phyloP scores from a whole-genome alignment of 2,888 invertebrate genomes.

The Pinctada fucata region DNA sequence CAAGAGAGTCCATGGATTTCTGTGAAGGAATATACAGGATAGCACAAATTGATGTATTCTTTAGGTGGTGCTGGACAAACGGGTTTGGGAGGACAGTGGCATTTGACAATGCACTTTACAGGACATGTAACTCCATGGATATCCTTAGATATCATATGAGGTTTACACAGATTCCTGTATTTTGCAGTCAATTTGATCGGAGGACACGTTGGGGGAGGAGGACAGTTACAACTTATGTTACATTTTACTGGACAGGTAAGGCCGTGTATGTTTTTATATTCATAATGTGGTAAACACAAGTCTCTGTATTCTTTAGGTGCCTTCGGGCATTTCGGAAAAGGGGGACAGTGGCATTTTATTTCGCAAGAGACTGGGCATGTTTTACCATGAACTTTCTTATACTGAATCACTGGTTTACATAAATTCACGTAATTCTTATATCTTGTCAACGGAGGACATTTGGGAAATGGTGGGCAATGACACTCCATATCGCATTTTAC shows the following conservation, averaged over 20 bases:
- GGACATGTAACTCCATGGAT: neutral
- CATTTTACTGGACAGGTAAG: slow-evolving; percentile 12
- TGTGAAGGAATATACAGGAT: neutral
- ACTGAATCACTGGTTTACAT: neutral
- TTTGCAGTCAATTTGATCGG: neutral
- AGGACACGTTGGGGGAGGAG: slow-evolving; percentile 5
- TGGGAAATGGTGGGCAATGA: slow-evolving; percentile 15
- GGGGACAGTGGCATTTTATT: slow-evolving; percentile 9
- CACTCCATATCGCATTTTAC: slow-evolving; percentile 7
- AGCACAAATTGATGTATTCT: neutral
- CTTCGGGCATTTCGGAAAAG: slow-evolving; percentile 1
- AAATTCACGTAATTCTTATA: neutral
- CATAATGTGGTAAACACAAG: slow-evolving; percentile 2
- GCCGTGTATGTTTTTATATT: slow-evolving; percentile 10
- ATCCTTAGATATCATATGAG: neutral
- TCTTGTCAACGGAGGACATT: slow-evolving; percentile 13
- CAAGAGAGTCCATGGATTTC: neutral
- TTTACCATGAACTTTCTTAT: neutral
- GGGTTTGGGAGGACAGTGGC: neutral
- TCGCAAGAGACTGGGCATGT: neutral
- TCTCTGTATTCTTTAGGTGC: neutral
- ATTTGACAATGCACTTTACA: neutral
- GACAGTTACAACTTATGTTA: slow-evolving; percentile 7
- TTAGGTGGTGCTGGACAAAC: neutral
- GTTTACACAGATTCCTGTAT: neutral